Percentiles rank a stretch among this genome's conserved stretches.
Conservation (phyloP, 1,140 invertebrate genomes). For the Theocolax elegans region DNA sequence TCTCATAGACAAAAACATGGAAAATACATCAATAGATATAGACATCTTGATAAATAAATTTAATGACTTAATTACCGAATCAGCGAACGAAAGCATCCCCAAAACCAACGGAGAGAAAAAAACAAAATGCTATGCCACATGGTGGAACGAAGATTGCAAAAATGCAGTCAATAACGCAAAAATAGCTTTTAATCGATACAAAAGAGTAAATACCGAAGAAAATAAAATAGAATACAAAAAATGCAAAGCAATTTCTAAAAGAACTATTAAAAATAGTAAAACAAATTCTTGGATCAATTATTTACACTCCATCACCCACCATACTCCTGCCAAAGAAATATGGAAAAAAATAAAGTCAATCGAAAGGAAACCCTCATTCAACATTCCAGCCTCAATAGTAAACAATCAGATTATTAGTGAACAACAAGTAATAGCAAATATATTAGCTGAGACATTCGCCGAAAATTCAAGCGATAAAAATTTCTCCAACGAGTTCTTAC, state of each 20-base stretch:
- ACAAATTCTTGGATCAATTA: constrained; percentile 28
- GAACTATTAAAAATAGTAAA: constrained; percentile 16
- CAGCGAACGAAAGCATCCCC: neutral
- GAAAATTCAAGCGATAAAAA: constrained; percentile 39
- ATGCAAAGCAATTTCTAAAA: constrained; percentile 40
- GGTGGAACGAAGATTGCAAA: constrained; percentile 28
- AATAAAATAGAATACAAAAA: constrained; percentile 48
- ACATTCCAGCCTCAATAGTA: neutral
- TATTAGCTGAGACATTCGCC: constrained; percentile 46
- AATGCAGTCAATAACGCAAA: constrained; percentile 47
- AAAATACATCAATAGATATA: neutral
- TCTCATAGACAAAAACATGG: neutral
- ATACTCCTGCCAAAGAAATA: neutral
- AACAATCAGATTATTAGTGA: constrained; percentile 7
- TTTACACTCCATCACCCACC: neutral
- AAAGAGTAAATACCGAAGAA: constrained; percentile 47
- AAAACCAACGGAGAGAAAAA: neutral
- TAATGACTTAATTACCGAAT: neutral
- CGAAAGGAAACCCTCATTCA: neutral
- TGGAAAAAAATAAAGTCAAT: constrained; percentile 30
- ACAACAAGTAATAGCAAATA: constrained; percentile 38
- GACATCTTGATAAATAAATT: neutral
- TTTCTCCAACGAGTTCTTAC: neutral
- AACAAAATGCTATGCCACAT: neutral
- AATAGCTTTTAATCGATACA: constrained; percentile 47